Base-by-base conservation (phyloP, 2,797 vertebrate species). In the Lagorchestes hirsutus region DNA sequence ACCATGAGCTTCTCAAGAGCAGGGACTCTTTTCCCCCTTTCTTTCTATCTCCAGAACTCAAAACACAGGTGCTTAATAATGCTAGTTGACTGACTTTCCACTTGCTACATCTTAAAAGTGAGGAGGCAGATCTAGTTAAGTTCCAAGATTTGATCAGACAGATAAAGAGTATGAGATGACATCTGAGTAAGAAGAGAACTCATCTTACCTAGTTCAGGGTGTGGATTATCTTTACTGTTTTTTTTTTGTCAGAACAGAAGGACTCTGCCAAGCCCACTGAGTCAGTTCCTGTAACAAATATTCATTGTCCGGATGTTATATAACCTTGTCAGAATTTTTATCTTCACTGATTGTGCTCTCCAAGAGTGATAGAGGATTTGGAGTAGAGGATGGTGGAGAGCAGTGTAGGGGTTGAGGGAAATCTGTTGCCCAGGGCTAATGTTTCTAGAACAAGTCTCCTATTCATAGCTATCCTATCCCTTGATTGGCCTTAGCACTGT, bases 321-420 rank as follows among this genome's bases (percentile, higher is more conserved):
- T 91, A 67, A 94, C 90, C 58, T 95, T 56, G 31, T 58, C 91
- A 5, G 50, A 54, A 91, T 34, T 56, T 27, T 3, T 40, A 11
- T 93, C 59, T 74, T 29, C 59, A 22, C 1, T 31, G 92, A 46
- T 82, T n/a, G 2, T 0, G 29, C 40, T 59, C 56, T 95, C 96
- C 94, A 93, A 93, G 94, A 91, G 57, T 8, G 9, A 46, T 22
- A 12, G 24, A 74, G 93, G 96, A 27, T 28, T 24, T 11, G 29
- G 90, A 46, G 56, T 11, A 57, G 34, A 57, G 57, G 54, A 54
- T 55, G 5, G 31, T 29, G 74, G 8, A 55, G 93, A 52, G n/a
- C 46, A 87, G 29, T 1, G 4, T 18, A 1, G 87, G 56, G 24
- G 13, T 55, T 91, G 52, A 34, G 9, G 54, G 90, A 54, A 91